Conservation (phyloP, 2,113 vertebrate species). For the Toxostoma redivivum region DNA sequence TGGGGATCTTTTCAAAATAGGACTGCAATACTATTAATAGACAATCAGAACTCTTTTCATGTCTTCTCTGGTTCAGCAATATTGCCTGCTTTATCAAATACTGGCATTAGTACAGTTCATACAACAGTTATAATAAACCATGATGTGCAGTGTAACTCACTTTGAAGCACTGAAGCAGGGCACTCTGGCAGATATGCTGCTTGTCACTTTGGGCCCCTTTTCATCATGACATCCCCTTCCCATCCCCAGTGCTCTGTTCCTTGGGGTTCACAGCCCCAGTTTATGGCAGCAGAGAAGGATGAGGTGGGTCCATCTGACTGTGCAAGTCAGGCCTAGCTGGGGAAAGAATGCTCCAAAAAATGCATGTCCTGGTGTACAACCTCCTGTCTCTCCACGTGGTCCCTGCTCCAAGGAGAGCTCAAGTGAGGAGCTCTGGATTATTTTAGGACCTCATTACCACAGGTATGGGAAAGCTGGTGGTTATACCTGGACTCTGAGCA, state of each 20-base stretch:
- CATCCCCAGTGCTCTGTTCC: background rate
- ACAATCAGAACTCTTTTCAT: constrained; percentile 1
- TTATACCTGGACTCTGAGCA: background rate
- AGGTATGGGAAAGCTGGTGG: background rate
- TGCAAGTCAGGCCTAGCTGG: background rate
- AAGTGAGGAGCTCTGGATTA: background rate
- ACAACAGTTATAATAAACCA: background rate
- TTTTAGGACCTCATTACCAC: background rate
- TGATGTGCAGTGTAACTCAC: background rate
- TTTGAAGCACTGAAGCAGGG: background rate
- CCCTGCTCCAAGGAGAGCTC: background rate
- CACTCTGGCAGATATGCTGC: background rate
- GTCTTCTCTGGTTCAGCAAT: background rate
- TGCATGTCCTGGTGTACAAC: background rate
- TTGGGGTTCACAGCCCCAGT: background rate
- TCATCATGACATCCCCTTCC: background rate
- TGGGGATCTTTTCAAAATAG: constrained; percentile 33
- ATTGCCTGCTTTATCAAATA: background rate
- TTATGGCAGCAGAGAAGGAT: background rate
- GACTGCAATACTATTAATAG: background rate
- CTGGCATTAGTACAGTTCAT: background rate
- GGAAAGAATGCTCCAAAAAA: background rate
- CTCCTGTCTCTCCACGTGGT: fast-evolving
- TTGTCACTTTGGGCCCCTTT: background rate
- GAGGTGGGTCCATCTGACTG: background rate